Base-by-base conservation (phyloP, 2,888 invertebrate species). In the Ligdia adustata region DNA sequence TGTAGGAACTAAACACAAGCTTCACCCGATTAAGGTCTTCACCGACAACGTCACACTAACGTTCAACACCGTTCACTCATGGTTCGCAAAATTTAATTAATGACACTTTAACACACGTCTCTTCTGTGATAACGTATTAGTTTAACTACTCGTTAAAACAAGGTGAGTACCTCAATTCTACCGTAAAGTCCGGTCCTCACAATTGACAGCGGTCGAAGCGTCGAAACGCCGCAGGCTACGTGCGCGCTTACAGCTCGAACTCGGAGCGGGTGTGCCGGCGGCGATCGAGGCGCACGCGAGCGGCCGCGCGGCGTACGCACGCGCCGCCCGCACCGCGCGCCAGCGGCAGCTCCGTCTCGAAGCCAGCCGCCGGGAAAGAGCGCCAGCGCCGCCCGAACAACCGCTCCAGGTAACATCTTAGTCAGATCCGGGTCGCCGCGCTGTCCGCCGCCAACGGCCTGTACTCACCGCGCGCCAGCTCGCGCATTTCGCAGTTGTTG, bases 401-500 rank as follows among this genome's bases (percentile, higher is more conserved):
- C 89, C 93, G 93, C 92, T 93, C 93, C 91, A 93, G 91, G 91
- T 93, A 93, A 92, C 93, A 93, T 92, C 93, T 93, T 93, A 93
- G 93, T 93, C 93, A 93, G 91, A 93, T 93, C 80, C 93, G 91
- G 72, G 91, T 91, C 54, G 90, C 91, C 31, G 91, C 90, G 60
- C 86, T 90, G 66, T 89, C 90, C 53, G 87, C 87, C 62, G 91
- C 89, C 66, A 90, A 72, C 40, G 88, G 89, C 69, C 91, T 80
- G 79, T 85, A 91, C 67, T 79, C 91, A 60, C 82, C 91, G 51
- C 85, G 82, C 60, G 80, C 93, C 69, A 95, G 91, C 81, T 95
- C 95, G 35, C 94, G 92, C 92, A 95, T 92, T 79, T 95, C 95
- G 81, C 95, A 95, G 73, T 94, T 95, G 80, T 95, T 95, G 82